phyloP scores from a whole-genome alignment of 2,797 vertebrate species.

The Dallia pectoralis region DNA sequence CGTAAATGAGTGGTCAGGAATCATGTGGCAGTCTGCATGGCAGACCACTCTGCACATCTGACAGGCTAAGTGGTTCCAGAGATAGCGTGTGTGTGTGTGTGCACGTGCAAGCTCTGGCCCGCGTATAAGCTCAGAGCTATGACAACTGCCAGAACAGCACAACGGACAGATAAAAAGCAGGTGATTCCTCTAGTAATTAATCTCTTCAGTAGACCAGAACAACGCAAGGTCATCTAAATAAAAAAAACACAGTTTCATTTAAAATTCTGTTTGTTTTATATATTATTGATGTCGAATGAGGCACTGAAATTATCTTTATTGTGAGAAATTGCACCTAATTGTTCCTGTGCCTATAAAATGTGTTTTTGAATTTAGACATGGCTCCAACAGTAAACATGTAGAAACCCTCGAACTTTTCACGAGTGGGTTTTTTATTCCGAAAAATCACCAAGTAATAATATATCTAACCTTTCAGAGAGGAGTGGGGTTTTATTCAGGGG shows the following conservation, averaged over 20 bases:
- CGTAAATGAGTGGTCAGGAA: conserved; percentile 34
- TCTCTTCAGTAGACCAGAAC: conserved; percentile 13
- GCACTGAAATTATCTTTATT: neutral
- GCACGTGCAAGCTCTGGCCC: too few species aligned
- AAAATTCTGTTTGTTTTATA: neutral
- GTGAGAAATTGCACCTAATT: neutral
- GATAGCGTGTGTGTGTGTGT: conserved; percentile 6
- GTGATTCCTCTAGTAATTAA: conserved; percentile 42
- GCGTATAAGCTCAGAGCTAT: conserved; percentile 4
- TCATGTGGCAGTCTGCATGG: conserved; percentile 30
- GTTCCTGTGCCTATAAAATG: too few species aligned
- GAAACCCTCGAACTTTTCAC: too few species aligned
- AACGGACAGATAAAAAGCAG: conserved; percentile 29
- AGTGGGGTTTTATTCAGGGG: neutral
- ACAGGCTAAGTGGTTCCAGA: conserved; percentile 26
- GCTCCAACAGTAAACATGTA: neutral
- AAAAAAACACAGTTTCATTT: neutral
- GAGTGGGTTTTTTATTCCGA: too few species aligned
- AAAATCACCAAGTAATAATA: too few species aligned
- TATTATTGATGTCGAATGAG: neutral
- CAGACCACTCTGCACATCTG: conserved; percentile 25
- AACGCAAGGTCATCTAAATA: neutral
- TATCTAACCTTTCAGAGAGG: neutral
- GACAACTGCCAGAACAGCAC: conserved; percentile 47
- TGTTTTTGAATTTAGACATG: neutral